phyloP scores from a whole-genome alignment of 2,797 vertebrate species.

The Channa striata region DNA sequence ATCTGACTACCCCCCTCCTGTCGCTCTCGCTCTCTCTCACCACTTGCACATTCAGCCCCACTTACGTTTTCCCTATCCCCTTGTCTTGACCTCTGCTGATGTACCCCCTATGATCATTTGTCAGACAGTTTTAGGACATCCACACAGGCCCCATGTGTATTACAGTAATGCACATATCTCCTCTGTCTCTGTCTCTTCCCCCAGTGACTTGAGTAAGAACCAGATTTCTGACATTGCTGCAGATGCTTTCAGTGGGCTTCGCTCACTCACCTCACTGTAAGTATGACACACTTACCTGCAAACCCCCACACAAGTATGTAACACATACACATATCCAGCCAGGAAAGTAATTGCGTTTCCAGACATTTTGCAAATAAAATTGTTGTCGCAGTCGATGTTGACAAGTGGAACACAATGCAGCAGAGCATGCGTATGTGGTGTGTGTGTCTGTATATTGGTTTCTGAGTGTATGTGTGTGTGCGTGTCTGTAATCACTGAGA shows the following conservation, averaged over 20 bases:
- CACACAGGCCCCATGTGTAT: slow-evolving; percentile 56
- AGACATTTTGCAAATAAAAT: slow-evolving; percentile 65
- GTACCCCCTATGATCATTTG: slow-evolving; percentile 68
- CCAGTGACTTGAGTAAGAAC: slow-evolving; percentile 99
- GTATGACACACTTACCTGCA: slow-evolving; percentile 73
- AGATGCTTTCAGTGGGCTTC: slow-evolving; percentile 95
- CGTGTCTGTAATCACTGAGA: slow-evolving; percentile 27
- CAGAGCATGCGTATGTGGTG: neutral
- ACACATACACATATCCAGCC: slow-evolving; percentile 32
- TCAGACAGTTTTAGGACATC: slow-evolving; percentile 70
- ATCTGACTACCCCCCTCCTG: neutral
- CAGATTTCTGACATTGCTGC: slow-evolving; percentile 97
- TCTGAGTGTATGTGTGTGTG: slow-evolving; percentile 12
- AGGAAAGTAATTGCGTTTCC: slow-evolving; percentile 54
- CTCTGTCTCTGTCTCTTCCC: slow-evolving; percentile 51
- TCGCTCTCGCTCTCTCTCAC: slow-evolving; percentile 8
- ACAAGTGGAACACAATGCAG: slow-evolving; percentile 39
- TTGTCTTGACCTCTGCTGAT: slow-evolving; percentile 71
- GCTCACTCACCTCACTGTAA: slow-evolving; percentile 97
- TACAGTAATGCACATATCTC: slow-evolving; percentile 44
- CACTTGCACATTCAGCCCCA: slow-evolving; percentile 41
- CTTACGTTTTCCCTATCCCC: slow-evolving; percentile 34
- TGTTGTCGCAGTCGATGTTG: slow-evolving; percentile 42
- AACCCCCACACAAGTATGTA: neutral
- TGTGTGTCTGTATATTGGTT: slow-evolving; percentile 22